Evolutionary conservation across 2,797 vertebrate species (phyloP).

Genomic region (Graptemys geographica): DNA sequence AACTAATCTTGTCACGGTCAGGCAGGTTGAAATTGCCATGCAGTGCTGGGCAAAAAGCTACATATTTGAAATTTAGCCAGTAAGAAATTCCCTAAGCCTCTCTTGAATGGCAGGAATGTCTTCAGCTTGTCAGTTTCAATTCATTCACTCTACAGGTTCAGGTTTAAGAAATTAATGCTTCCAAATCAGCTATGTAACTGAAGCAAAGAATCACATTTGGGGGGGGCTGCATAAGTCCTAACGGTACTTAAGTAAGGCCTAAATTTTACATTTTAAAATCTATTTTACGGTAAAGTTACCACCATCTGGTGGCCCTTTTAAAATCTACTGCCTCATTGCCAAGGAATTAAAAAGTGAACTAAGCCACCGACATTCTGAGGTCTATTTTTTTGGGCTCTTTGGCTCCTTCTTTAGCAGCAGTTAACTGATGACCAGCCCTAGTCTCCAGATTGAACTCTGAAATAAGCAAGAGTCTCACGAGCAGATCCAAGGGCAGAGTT

Average conservation of each 20-base stretch:
- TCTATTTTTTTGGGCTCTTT: background rate
- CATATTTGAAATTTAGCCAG: slow-evolving; percentile 92
- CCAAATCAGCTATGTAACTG: slow-evolving; percentile 64
- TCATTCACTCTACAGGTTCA: slow-evolving; percentile 77
- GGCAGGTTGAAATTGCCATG: slow-evolving; percentile 84
- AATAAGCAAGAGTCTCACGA: background rate
- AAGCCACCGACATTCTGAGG: background rate
- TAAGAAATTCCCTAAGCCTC: slow-evolving; percentile 94
- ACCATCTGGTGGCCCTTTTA: slow-evolving; percentile 6
- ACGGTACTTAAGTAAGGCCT: slow-evolving; percentile 65
- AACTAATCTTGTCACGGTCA: slow-evolving; percentile 91
- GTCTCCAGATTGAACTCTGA: background rate
- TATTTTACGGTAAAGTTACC: slow-evolving; percentile 31
- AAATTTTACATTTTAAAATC: slow-evolving; percentile 65
- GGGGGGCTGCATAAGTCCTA: slow-evolving; percentile 28
- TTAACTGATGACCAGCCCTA: background rate
- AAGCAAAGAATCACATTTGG: slow-evolving; percentile 55
- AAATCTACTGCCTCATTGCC: background rate
- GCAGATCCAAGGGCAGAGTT: background rate
- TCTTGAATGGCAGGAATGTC: slow-evolving; percentile 88
- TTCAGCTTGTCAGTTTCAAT: slow-evolving; percentile 88
- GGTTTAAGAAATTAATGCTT: slow-evolving; percentile 75
- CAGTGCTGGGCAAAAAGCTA: slow-evolving; percentile 86
- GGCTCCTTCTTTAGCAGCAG: background rate
- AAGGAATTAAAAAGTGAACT: background rate